These are phyloP conservation scores for Drosophila orosa DNA, from an alignment of 1,140 invertebrate genomes.

Conservation along the genomic window DNA sequence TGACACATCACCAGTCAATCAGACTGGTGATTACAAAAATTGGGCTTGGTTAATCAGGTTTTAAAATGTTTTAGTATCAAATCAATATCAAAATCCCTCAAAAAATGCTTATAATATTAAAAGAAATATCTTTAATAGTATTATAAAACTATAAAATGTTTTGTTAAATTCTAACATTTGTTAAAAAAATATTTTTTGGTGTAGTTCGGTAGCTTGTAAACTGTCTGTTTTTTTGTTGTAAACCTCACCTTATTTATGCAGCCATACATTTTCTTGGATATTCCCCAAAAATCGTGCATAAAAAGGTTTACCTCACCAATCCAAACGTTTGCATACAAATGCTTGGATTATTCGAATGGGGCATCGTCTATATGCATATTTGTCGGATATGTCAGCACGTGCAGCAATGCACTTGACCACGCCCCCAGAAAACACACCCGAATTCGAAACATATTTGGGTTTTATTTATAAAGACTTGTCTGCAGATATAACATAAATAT, in stretches of 20 bases:
- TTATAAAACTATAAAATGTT: no score
- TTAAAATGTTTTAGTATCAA: not conserved
- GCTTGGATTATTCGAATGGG: conserved; percentile 31
- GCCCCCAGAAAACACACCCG: conserved; percentile 2
- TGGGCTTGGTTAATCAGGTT: not conserved
- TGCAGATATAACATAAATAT: not conserved
- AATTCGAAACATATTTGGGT: conserved; percentile 10
- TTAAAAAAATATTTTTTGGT: not conserved
- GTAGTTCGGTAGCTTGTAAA: not conserved
- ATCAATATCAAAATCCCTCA: not conserved
- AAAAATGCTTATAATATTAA: not conserved
- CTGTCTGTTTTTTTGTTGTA: not conserved
- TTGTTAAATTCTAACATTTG: not conserved
- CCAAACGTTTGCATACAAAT: conserved; percentile 47
- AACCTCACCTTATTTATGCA: not conserved
- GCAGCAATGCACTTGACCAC: conserved; percentile 44
- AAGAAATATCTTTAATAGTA: no score
- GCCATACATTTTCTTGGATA: conserved; percentile 16
- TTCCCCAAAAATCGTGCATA: conserved; percentile 9
- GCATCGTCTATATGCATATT: conserved; percentile 14
- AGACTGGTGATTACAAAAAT: not conserved
- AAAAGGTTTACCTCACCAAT: conserved; percentile 5
- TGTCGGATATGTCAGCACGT: conserved; percentile 38
- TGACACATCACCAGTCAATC: conserved; percentile 13
- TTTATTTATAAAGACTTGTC: not conserved